A percentile compares a stretch with the other conserved stretches of the same genome.
These are phyloP conservation scores for Melanchra persicariae DNA, from an alignment of 2,888 invertebrate species.

Conservation along the genomic window DNA sequence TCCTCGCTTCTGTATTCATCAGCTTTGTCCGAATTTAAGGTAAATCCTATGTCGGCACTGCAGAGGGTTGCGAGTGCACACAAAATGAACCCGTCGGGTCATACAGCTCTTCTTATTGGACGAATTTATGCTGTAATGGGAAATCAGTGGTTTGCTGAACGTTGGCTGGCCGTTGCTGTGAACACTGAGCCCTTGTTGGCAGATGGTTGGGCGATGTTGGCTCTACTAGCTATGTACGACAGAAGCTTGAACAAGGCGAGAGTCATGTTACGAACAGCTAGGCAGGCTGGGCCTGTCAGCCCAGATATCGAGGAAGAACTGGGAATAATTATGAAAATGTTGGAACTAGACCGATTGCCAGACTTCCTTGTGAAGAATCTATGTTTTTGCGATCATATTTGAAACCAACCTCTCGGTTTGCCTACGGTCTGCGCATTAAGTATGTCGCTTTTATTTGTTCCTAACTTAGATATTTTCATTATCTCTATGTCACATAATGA, in stretches of 20 bases:
- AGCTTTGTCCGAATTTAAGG: slow-evolving; percentile 75
- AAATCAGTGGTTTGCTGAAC: slow-evolving; percentile 78
- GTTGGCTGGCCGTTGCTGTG: slow-evolving; percentile 84
- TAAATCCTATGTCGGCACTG: slow-evolving; percentile 75
- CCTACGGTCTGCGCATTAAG: not conserved
- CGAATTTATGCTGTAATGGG: slow-evolving; percentile 77
- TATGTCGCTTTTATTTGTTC: not conserved
- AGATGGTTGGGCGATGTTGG: slow-evolving; percentile 86
- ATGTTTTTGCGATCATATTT: slow-evolving; percentile 51
- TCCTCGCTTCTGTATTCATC: slow-evolving; percentile 79
- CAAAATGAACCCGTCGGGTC: slow-evolving; percentile 79
- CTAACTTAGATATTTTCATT: not conserved
- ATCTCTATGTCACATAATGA: too few relatives aligned
- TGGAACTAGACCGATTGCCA: slow-evolving; percentile 76
- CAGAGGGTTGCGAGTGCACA: slow-evolving; percentile 85
- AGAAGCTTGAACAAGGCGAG: slow-evolving; percentile 78
- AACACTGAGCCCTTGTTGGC: slow-evolving; percentile 82
- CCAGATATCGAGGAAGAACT: slow-evolving; percentile 79
- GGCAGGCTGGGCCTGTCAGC: slow-evolving; percentile 81
- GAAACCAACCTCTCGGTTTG: not conserved
- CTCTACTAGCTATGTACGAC: slow-evolving; percentile 80
- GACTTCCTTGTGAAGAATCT: slow-evolving; percentile 80
- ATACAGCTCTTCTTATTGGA: slow-evolving; percentile 81
- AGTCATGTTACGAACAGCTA: slow-evolving; percentile 82
- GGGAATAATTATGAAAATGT: slow-evolving; percentile 72